Evolutionary conservation across 2,113 vertebrate genomes (phyloP), one percentile per base, ranked within the genome.

Genomic region (Xyliphius kryptos): DNA sequence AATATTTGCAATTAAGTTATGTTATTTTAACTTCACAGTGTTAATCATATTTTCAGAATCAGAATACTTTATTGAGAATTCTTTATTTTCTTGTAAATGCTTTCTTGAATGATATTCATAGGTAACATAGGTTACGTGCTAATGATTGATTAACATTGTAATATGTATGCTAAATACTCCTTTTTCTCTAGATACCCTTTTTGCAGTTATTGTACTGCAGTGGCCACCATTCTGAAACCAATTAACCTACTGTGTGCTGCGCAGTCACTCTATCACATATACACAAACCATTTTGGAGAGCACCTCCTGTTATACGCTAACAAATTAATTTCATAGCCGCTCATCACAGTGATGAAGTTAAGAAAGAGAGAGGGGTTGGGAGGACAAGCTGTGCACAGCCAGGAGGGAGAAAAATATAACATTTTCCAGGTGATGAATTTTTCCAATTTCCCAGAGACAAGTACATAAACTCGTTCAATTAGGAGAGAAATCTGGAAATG

Each of bases 401-500:
- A 66, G 77, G 71, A 81, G 82, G 82, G 79, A 81, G 56, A 90
- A 90, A 86, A 95, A 93, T 91, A 89, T 88, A 90, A 91, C 90
- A 93, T 93, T 92, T 93, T 90, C 92, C 91, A 92, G 91, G 89
- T 90, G 90, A 93, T 92, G 90, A 91, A 93, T 91, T 93, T 92
- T 92, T 91, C 91, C 91, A 76, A 76, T 76, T 76, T 76, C 70
- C 65, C 67, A 57, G 64, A 79, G 84, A 91, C 89, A 91, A 91
- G 91, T 86, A 79, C 88, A 91, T 91, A 89, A 90, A 91, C 91
- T 91, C 89, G 89, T 90, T 91, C 88, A 92, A 90, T 90, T 91
- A 89, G 90, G 90, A 91, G 90, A 88, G 71, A 72, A 74, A 75
- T 76, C 76, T 80, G 76, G 74, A 77, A 78, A 80, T 75, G 90